Evolutionary conservation across 2,113 vertebrate genomes (phyloP).

Genomic region (Cynopterus brachyotis): DNA sequence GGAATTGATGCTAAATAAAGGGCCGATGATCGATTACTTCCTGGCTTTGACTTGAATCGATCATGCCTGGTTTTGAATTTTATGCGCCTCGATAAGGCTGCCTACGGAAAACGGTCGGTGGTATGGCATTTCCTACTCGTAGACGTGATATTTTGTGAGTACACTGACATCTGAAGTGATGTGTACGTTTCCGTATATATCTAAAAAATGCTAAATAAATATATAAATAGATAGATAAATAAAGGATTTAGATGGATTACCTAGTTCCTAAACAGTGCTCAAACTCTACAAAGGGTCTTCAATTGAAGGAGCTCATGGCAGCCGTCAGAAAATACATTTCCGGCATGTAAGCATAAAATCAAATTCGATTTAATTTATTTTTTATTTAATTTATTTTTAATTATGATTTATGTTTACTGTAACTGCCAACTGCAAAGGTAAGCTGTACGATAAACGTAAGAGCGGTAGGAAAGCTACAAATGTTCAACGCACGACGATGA

Average conservation of each 20-base stretch:
- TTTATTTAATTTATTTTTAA: too few relatives aligned
- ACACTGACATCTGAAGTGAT: accelerated
- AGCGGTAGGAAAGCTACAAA: accelerated
- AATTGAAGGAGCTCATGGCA: accelerated
- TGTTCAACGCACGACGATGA: accelerated
- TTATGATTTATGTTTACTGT: not conserved
- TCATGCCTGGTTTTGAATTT: accelerated
- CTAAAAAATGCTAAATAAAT: not conserved
- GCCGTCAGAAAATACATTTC: not conserved
- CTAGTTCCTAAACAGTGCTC: not conserved
- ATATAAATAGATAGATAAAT: too few relatives aligned
- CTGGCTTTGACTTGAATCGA: accelerated
- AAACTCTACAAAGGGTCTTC: not conserved
- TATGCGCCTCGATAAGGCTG: accelerated
- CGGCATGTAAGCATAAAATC: too few relatives aligned
- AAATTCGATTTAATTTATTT: too few relatives aligned
- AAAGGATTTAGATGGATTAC: too few relatives aligned
- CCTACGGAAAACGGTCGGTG: too few relatives aligned
- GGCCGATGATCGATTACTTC: accelerated
- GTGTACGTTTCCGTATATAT: not conserved
- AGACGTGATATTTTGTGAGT: not conserved
- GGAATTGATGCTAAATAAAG: accelerated
- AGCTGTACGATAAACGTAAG: too few relatives aligned
- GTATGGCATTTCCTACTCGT: not conserved
- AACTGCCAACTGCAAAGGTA: not conserved